Base-by-base conservation (phyloP, 2,797 vertebrate species). In the Aeoliscus strigatus region DNA sequence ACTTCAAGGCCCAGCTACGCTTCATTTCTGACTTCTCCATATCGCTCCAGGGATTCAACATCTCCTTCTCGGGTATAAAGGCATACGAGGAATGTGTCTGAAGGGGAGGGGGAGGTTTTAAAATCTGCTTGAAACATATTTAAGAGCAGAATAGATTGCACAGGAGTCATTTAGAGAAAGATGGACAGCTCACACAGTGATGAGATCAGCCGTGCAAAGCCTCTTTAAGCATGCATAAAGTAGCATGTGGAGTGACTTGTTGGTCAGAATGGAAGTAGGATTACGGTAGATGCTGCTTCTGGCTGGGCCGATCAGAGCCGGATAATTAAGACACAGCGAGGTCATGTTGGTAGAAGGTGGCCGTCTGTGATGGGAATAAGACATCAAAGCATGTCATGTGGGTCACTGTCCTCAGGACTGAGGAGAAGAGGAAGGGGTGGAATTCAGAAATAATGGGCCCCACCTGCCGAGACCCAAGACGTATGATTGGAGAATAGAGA, bases 11-110 rank as follows among this genome's bases (percentile, higher is more conserved):
- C 28, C 87, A 90, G 74, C 84, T 89, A 9, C 85, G 88, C 61
- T 90, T 90, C 79, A 90, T 90, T 74, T 90, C 88, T 1, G 88
- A 90, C 72, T 90, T 89, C 70, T 90, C 88, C 53, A 90, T 90
- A 60, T 90, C 87, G 5, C 82, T 88, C 37, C 80, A 84, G 60
- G 87, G 86, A 60, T 90, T 90, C 75, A 89, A 90, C 82, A 89
- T 90, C 66, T 88, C 87, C 17, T 90, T 87, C 59, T 85, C 86
- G 2, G 86, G 86, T 86, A 68, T 17, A 53, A 37, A 53, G 16
- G 11, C 34, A 13, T 29, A 14, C 32, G n/a, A 36, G 53, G 34
- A 25, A 12, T 55, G 27, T 51, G 14, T 66, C 42, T 65, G 37
- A 50, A 6, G 30, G 32, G 34, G 18, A 36, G 16, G 30, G 25